Evolutionary conservation across 2,797 vertebrate genomes (phyloP), one percentile per base, ranked within the genome.

Genomic region (Argyrosomus regius): DNA sequence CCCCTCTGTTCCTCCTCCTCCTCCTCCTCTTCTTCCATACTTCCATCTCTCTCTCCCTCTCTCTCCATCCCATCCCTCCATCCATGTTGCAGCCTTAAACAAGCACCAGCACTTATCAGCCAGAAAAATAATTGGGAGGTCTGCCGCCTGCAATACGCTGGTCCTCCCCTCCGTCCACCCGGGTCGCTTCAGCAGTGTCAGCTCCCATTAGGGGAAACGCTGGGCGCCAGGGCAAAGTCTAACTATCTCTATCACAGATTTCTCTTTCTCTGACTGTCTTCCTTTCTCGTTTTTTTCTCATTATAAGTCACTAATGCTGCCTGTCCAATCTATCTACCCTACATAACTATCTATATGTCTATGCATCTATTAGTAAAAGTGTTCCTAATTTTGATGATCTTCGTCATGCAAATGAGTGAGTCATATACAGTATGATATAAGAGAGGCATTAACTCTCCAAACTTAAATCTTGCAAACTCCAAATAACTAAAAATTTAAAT

Each of bases 71-170:
- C 56, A 82, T 86, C 85, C 80, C 58, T 91, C 78, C 61, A 88
- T 85, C 87, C 86, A 79, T 59, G 80, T 82, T 77, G 69, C 68
- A 72, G 85, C 80, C 82, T 94, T 93, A 95, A 95, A 95, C 92
- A 93, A 95, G 93, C 89, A 72, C 59, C 85, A 85, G 88, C 90
- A 93, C 90, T 94, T 93, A 95, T 94, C 89, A 94, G 92, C 91
- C 93, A 93, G 94, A 94, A 95, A 95, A 95, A 95, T 95, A 95
- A 96, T 95, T 95, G 95, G 91, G 91, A 94, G 88, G 92, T 91
- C 89, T 94, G 91, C 92, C 77, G 87, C 85, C 83, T 88, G 88
- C 93, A 94, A 92, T 91, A 88, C 80, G 77, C 83, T 80, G 87
- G 91, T 90, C 90, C 85, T 92, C 90, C 85, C 86, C 83, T 92